Evolutionary conservation across 2,888 invertebrate species (phyloP).

Genomic region (Epirrhoe tristata): DNA sequence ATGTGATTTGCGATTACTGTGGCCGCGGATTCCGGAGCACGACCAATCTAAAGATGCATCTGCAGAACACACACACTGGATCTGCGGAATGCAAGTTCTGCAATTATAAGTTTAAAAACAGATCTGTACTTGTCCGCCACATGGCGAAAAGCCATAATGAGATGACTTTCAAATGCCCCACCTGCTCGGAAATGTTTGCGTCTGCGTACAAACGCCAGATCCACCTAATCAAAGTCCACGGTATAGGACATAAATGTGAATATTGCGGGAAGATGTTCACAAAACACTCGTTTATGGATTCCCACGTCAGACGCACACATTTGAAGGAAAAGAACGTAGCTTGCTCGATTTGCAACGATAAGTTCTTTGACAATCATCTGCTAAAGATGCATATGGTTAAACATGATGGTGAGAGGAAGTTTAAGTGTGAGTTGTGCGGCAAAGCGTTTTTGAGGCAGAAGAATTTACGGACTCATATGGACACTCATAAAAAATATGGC

Average conservation of each 20-base stretch:
- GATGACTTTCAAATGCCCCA: slow-evolving; percentile 72
- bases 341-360: slow-evolving; percentile 73
- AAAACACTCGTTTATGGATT: slow-evolving; percentile 77
- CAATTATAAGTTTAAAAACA: slow-evolving; percentile 69
- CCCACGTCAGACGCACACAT: slow-evolving; percentile 75
- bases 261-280: slow-evolving; percentile 77
- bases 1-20: slow-evolving; percentile 75
- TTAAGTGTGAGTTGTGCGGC: slow-evolving; percentile 84
- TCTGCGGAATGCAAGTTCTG: slow-evolving; percentile 69
- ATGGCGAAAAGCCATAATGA: slow-evolving; percentile 72
- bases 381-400: slow-evolving; percentile 80
- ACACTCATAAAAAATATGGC: slow-evolving; percentile 78
- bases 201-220: slow-evolving; percentile 82
- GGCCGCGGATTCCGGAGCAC: slow-evolving; percentile 70
- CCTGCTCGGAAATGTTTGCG: slow-evolving; percentile 77
- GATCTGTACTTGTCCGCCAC: slow-evolving; percentile 70
- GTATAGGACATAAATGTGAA: slow-evolving; percentile 73
- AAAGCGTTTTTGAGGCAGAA: slow-evolving; percentile 85
- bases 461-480: slow-evolving; percentile 85
- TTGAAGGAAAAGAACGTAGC: slow-evolving; percentile 76
- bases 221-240: slow-evolving; percentile 80
- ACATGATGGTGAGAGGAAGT: slow-evolving; percentile 83
- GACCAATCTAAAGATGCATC: slow-evolving; percentile 70
- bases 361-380: slow-evolving; percentile 74
- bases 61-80: slow-evolving; percentile 69